These are phyloP conservation scores for Spinibarbus caldwelli DNA, from an alignment of 2,797 vertebrate genomes.

Conservation along the genomic window DNA sequence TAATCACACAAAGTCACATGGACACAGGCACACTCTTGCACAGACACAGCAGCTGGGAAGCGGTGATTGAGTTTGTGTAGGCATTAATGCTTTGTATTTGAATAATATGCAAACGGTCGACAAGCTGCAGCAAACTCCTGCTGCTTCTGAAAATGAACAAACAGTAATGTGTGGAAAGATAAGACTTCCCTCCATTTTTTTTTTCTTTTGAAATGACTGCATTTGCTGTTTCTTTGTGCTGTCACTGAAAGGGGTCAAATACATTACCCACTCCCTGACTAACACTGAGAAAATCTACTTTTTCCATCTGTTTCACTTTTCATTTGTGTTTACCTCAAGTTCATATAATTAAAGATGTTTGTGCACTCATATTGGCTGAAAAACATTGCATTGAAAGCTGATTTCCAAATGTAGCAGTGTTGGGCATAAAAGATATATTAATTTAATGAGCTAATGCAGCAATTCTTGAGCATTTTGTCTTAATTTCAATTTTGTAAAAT, in stretches of 20 bases:
- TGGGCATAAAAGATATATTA: background rate
- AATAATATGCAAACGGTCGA: constrained; percentile 41
- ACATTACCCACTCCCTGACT: constrained; percentile 40
- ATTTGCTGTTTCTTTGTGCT: constrained; percentile 34
- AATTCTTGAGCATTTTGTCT: background rate
- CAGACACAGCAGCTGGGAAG: constrained; percentile 50
- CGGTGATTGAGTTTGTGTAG: constrained; percentile 54
- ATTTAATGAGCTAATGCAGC: background rate
- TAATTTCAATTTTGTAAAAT: background rate
- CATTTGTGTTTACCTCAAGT: constrained; percentile 1
- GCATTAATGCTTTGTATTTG: constrained; percentile 54
- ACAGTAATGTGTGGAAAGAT: constrained; percentile 55
- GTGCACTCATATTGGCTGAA: background rate
- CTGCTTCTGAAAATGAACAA: constrained; percentile 50
- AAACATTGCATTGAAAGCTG: background rate
- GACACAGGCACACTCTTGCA: constrained; percentile 12
- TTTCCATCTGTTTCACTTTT: constrained; percentile 17
- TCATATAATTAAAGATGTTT: constrained; percentile 10
- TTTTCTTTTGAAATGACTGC: constrained; percentile 21
- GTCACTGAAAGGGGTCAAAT: constrained; percentile 46
- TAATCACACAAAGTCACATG: constrained; percentile 52
- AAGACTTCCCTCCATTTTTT: constrained; percentile 9
- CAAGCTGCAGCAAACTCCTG: constrained; percentile 39
- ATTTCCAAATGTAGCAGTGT: background rate
- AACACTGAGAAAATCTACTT: constrained; percentile 12